A percentile compares a stretch with the other conserved stretches of the same genome.
These are phyloP conservation scores for Falcunculus frontatus DNA, from an alignment of 2,113 vertebrate genomes.

Conservation along the genomic window DNA sequence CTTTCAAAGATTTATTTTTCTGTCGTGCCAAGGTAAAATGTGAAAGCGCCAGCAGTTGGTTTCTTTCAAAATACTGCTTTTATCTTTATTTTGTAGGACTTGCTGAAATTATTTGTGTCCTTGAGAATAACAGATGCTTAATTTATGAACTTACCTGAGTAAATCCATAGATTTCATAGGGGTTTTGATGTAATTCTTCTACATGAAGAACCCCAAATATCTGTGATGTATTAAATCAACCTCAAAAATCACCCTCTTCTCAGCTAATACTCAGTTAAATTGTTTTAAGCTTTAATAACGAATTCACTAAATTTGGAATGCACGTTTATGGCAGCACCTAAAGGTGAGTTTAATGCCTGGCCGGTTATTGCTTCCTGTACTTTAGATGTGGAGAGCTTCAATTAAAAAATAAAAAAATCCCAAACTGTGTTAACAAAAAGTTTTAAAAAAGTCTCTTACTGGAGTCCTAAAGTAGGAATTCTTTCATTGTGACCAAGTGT, in stretches of 20 bases:
- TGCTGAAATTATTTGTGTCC: neutral
- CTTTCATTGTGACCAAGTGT: neutral
- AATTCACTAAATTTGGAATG: neutral
- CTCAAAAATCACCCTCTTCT: neutral
- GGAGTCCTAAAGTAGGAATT: neutral
- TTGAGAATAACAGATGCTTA: neutral
- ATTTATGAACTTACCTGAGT: neutral
- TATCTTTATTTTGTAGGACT: neutral
- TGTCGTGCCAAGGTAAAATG: neutral
- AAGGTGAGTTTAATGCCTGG: neutral
- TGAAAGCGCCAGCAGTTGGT: neutral
- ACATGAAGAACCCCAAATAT: fast-evolving
- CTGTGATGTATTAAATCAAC: neutral
- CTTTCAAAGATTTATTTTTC: neutral
- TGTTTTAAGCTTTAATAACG: neutral
- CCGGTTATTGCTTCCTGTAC: neutral
- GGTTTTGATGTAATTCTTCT: neutral
- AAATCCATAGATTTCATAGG: neutral
- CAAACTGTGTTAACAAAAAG: neutral
- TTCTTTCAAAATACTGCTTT: neutral
- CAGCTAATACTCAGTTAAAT: neutral
- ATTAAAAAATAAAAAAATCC: no score
- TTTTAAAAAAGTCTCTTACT: fast-evolving
- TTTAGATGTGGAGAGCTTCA: neutral
- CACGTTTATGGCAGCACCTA: neutral